Percentiles rank a stretch among this genome's conserved stretches.
Evolutionary conservation across 1,140 invertebrate species (phyloP).

Genomic region (Drosophila repleta): DNA sequence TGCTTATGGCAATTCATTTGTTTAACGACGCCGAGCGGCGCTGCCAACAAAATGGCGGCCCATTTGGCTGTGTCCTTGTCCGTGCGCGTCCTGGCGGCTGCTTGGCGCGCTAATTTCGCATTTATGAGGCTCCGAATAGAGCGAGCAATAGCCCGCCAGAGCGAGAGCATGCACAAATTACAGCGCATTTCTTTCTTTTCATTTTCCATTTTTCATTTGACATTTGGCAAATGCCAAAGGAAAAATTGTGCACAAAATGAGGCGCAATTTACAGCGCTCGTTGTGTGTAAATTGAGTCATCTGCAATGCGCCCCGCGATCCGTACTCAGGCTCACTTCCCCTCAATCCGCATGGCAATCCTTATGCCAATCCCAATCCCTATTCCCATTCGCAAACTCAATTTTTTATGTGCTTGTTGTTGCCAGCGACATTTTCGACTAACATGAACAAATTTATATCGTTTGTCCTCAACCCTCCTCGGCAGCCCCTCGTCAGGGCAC

Average conservation of each 20-base stretch:
- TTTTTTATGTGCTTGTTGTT: slow-evolving; percentile 41
- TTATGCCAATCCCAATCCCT: slow-evolving; percentile 5
- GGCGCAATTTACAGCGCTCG: slow-evolving; percentile 79
- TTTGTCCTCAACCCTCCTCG: slow-evolving; percentile 50
- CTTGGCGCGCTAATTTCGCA: slow-evolving; percentile 65
- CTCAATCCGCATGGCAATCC: not conserved
- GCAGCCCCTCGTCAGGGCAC: slow-evolving; percentile 30
- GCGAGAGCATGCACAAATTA: slow-evolving; percentile 38
- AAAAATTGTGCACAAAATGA: slow-evolving; percentile 76
- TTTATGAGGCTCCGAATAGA: slow-evolving; percentile 60
- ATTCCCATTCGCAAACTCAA: slow-evolving; percentile 40
- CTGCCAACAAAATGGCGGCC: slow-evolving; percentile 64
- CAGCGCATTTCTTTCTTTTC: slow-evolving; percentile 30
- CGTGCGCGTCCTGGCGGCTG: slow-evolving; percentile 24
- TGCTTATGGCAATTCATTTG: slow-evolving; percentile 84
- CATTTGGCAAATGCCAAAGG: slow-evolving; percentile 75
- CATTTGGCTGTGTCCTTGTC: slow-evolving; percentile 13
- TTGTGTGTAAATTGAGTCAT: slow-evolving; percentile 81
- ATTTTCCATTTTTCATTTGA: slow-evolving; percentile 47
- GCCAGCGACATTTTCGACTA: slow-evolving; percentile 72
- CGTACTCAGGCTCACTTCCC: slow-evolving; percentile 16
- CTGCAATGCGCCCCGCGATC: slow-evolving; percentile 60
- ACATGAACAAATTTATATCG: slow-evolving; percentile 72
- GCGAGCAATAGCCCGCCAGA: slow-evolving; percentile 11
- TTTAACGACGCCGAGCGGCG: slow-evolving; percentile 71